A percentile compares a stretch with the other conserved stretches of the same genome.
Conservation (phyloP, 2,888 invertebrate species). For the Perithous albicinctus region DNA sequence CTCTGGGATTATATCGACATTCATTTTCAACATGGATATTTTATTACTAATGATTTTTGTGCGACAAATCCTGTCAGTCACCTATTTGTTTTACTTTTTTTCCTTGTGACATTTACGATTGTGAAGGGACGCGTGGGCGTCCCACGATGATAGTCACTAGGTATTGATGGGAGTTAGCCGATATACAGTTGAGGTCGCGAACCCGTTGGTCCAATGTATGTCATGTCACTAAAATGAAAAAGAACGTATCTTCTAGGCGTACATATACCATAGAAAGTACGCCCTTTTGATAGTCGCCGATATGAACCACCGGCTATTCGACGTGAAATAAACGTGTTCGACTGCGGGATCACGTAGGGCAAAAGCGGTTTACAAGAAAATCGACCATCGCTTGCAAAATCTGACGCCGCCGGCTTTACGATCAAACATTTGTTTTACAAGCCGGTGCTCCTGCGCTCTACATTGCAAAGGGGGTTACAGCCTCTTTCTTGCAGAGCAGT, state of each 20-base stretch:
- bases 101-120: slow-evolving; percentile 56
- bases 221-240: neutral
- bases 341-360: slow-evolving; percentile 58
- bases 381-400: slow-evolving; percentile 58
- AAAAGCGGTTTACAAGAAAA: slow-evolving; percentile 58
- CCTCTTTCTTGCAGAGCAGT: neutral
- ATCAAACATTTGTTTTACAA: slow-evolving; percentile 65
- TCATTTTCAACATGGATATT: too few relatives aligned
- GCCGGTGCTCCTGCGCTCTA: slow-evolving; percentile 22
- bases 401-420: slow-evolving; percentile 61
- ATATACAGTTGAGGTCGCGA: slow-evolving; percentile 25
- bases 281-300: slow-evolving; percentile 12
- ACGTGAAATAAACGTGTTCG: slow-evolving; percentile 62
- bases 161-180: neutral
- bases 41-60: too few relatives aligned
- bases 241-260: slow-evolving; percentile 1
- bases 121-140: slow-evolving; percentile 29
- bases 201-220: neutral
- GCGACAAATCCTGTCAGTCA: too few relatives aligned
- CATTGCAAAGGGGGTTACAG: slow-evolving; percentile 18
- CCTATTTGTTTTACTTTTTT: neutral
- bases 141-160: neutral
- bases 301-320: slow-evolving; percentile 41
- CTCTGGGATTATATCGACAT: too few relatives aligned
- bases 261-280: too few relatives aligned